Conservation (phyloP, 2,888 invertebrate species). For the Dynastes grantii region DNA sequence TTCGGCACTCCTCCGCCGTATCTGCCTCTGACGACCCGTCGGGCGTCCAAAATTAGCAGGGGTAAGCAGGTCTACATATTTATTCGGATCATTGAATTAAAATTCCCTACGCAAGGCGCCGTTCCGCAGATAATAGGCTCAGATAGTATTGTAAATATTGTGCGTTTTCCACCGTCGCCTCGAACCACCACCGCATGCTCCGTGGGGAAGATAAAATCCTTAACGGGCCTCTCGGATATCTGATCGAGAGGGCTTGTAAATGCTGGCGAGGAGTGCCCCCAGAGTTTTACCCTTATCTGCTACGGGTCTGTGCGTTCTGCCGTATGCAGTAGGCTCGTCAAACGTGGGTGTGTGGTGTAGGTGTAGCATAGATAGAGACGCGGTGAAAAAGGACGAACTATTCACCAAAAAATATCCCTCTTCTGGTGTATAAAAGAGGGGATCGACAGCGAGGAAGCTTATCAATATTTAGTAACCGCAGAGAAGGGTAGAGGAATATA, state of each 20-base stretch:
- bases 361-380: background rate
- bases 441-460: background rate
- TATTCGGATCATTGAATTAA: conserved; percentile 44
- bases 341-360: background rate
- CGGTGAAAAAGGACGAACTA: conserved; percentile 33
- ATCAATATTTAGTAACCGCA: conserved; percentile 12
- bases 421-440: background rate
- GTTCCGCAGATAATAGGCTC: conserved; percentile 40
- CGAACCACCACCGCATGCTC: conserved; percentile 1
- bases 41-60: conserved; percentile 21
- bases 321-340: background rate
- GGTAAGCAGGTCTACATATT: conserved; percentile 45
- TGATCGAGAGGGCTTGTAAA: conserved; percentile 39
- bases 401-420: conserved; percentile 26
- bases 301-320: background rate
- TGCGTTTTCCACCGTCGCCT: conserved; percentile 19
- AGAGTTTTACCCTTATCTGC: conserved; percentile 32
- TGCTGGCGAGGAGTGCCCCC: conserved; percentile 27
- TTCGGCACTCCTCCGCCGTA: background rate
- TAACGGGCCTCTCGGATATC: conserved; percentile 40
- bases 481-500: background rate
- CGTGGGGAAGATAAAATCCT: conserved; percentile 44
- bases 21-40: background rate
- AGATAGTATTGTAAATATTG: conserved; percentile 46
- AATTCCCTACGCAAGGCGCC: conserved; percentile 35